A percentile compares a stretch with the other conserved stretches of the same genome.
Evolutionary conservation across 2,113 vertebrate genomes (phyloP).

Genomic region (Hypanus sabinus): DNA sequence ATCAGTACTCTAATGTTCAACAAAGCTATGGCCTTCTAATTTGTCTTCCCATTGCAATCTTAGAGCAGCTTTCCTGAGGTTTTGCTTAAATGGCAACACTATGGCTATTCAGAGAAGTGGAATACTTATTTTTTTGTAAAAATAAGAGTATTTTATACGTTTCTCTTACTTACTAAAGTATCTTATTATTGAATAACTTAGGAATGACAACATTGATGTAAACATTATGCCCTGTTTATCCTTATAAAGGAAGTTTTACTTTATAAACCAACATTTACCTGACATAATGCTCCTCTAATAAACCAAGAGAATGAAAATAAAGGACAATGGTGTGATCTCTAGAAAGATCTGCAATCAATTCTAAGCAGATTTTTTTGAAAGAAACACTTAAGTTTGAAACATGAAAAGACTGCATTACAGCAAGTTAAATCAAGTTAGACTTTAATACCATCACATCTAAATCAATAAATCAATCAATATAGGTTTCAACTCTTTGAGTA

Average conservation of each 20-base stretch:
- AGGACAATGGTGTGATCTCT: neutral
- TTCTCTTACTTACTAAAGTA: neutral
- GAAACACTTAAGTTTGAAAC: neutral
- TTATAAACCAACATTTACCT: neutral
- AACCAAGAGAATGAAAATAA: neutral
- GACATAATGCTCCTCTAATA: neutral
- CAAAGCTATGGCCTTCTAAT: neutral
- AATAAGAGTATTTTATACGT: neutral
- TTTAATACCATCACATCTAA: neutral
- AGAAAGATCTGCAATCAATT: neutral
- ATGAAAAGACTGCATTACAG: neutral
- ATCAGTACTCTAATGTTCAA: neutral
- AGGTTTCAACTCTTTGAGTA: conserved; percentile 10
- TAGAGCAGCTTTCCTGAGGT: neutral
- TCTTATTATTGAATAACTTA: neutral
- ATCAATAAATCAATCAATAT: neutral
- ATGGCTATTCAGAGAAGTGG: neutral
- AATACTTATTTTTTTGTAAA: neutral
- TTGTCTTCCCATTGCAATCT: neutral
- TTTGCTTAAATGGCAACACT: neutral
- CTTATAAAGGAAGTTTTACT: too few species aligned
- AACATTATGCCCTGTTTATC: neutral
- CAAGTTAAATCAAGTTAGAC: neutral
- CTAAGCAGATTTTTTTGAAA: neutral
- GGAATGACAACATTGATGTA: neutral